Base-by-base conservation (phyloP, 1,140 invertebrate species). In the Nymphalis io region DNA sequence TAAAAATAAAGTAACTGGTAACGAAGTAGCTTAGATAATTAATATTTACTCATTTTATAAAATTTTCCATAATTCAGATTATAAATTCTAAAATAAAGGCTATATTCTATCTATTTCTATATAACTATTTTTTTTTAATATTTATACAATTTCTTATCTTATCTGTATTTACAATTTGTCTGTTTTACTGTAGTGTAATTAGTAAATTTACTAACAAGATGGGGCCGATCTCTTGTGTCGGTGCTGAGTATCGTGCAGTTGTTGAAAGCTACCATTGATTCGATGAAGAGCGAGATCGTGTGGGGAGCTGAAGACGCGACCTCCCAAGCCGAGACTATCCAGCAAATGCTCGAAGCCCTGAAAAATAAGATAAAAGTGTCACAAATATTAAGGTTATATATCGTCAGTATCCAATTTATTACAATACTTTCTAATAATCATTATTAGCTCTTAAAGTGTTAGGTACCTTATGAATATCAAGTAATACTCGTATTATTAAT, bases 261-360 rank as follows among this genome's bases (percentile, higher is more conserved):
- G 93, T 20, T 82, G 85, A 76, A 94, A 94, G 20, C 89, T 89
- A 48, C 93, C 93, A 62, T 93, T 91, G 3, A 93, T 84, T 33
- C 90, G 86, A 72, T 94, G 93, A 33, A 93, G 76, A 0, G 93
- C 90, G 21, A 94, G 80, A 27, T 93, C 93, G 71, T 94, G 94
- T 0, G 89, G 89, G 8, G 93, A 92, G 8, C 91, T 93, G 76
- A 94, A 94, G 42, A 93, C 89, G 12, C 93, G 84, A 13, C 93
- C 93, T 4, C 93, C 94, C 11, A 94, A 80, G 0, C 94, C 94
- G 12, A 94, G 75, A 63, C 89, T 94, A 69, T 93, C 92, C 85
- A 94, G 87, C 67, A 94, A 80, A 77, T 94, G 94, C 80, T 94
- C 94, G 53, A 94, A 93, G 38, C 94, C 94, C 94, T 94, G 85